Conservation (phyloP, 2,797 vertebrate species). For the Tokudaia tokunoshimensis region DNA sequence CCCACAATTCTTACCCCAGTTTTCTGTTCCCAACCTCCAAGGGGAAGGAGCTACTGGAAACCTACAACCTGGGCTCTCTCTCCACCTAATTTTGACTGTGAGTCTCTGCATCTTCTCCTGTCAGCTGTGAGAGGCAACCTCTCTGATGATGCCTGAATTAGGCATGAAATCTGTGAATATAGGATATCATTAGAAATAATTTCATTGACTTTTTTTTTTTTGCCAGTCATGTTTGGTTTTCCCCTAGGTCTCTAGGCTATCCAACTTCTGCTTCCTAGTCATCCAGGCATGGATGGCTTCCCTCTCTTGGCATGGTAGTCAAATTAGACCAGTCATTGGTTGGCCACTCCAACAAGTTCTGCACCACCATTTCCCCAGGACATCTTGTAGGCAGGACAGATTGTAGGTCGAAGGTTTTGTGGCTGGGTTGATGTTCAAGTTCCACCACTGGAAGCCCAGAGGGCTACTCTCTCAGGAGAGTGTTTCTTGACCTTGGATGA, state of each 20-base stretch:
- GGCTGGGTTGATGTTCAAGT: neutral
- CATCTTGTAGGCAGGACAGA: neutral
- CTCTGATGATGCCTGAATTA: neutral
- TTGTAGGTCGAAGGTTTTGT: neutral
- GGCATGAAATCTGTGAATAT: neutral
- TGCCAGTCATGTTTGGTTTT: neutral
- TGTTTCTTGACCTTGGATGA: neutral
- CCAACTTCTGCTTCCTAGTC: neutral
- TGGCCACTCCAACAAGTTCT: neutral
- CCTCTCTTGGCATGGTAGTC: neutral
- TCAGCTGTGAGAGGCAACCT: neutral
- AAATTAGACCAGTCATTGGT: neutral
- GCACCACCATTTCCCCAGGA: neutral
- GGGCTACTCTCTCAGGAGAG: neutral
- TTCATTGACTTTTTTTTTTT: neutral
- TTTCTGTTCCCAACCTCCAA: neutral
- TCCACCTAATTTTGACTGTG: neutral
- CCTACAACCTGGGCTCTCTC: neutral
- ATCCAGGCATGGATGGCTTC: neutral
- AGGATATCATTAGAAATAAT: neutral
- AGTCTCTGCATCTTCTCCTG: neutral
- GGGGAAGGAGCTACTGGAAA: neutral
- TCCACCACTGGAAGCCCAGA: neutral
- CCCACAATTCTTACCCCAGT: neutral
- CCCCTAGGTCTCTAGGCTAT: neutral